A percentile compares a stretch with the other conserved stretches of the same genome.
Evolutionary conservation across 2,797 vertebrate species (phyloP).

Genomic region (Sebastes flavidus): DNA sequence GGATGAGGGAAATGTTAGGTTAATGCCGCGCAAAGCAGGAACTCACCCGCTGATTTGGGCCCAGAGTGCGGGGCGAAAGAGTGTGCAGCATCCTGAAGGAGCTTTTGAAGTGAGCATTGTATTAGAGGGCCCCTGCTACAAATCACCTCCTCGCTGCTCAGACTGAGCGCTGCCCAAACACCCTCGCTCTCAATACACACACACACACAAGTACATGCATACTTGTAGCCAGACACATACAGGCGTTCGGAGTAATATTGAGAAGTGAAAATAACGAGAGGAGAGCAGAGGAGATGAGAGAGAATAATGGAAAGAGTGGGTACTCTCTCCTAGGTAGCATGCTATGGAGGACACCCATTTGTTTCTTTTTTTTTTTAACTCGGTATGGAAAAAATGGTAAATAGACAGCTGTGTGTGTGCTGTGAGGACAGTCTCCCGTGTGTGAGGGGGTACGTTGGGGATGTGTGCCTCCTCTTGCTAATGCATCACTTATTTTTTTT

Average conservation of each 20-base stretch:
- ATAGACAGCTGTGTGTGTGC: conserved; percentile 25
- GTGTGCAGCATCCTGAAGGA: conserved; percentile 60
- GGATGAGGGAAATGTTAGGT: conserved; percentile 59
- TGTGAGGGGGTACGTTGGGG: conserved; percentile 21
- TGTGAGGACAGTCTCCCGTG: conserved; percentile 33
- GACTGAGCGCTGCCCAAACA: conserved; percentile 48
- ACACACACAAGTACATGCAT: conserved; percentile 29
- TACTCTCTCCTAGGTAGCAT: conserved; percentile 50
- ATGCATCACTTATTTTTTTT: conserved; percentile 37
- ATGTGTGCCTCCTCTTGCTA: conserved; percentile 36
- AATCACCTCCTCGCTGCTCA: conserved; percentile 66
- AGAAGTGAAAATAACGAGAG: conserved; percentile 63
- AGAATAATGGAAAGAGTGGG: conserved; percentile 71
- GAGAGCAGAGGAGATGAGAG: conserved; percentile 67
- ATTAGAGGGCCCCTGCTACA: conserved; percentile 62
- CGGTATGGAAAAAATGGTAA: conserved; percentile 50
- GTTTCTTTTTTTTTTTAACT: conserved; percentile 6
- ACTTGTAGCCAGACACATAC: conserved; percentile 8
- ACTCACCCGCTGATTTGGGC: conserved; percentile 68
- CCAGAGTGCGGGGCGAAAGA: conserved; percentile 41
- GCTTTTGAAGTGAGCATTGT: conserved; percentile 77
- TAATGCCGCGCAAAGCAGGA: conserved; percentile 67
- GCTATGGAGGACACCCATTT: conserved; percentile 58
- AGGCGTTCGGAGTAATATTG: conserved; percentile 28
- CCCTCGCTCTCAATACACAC: conserved; percentile 16